Conservation (phyloP, 1,140 invertebrate species). For the Spodoptera litura region DNA sequence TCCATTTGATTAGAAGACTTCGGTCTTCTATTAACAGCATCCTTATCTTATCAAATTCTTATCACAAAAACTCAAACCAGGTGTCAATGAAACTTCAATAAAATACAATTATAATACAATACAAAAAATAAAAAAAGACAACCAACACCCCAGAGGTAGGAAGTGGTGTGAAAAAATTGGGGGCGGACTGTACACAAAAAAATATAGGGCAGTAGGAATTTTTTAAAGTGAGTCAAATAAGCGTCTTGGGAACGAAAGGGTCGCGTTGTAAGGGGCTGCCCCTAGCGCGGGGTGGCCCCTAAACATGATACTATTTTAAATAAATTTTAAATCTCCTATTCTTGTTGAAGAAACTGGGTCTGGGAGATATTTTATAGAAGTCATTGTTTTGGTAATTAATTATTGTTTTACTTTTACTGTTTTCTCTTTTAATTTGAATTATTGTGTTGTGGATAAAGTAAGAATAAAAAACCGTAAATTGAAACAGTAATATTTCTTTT, state of each 20-base stretch:
- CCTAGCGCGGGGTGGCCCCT: constrained; percentile 6
- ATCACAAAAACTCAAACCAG: too few species aligned
- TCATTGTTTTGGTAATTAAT: too few species aligned
- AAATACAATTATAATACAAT: constrained; percentile 10
- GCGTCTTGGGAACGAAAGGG: constrained; percentile 65
- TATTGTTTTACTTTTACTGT: too few species aligned
- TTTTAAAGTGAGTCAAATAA: constrained; percentile 75
- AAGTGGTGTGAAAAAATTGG: constrained; percentile 8
- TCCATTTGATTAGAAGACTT: too few species aligned
- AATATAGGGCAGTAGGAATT: constrained; percentile 68
- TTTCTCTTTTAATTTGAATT: too few species aligned
- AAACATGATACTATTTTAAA: neutral
- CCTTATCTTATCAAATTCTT: too few species aligned
- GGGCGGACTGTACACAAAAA: constrained; percentile 45
- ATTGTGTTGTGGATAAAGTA: too few species aligned
- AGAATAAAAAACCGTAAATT: too few species aligned
- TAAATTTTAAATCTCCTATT: neutral
- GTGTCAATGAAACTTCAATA: neutral
- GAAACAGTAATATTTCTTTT: too few species aligned
- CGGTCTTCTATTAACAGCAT: too few species aligned
- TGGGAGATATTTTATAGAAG: too few species aligned
- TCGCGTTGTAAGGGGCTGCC: constrained; percentile 53
- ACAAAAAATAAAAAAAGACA: neutral
- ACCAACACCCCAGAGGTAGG: neutral
- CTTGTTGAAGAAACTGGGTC: too few species aligned